Evolutionary conservation across 92 coral and sea anemone species (phyloP).

Genomic region (Desmophyllum pertusum): DNA sequence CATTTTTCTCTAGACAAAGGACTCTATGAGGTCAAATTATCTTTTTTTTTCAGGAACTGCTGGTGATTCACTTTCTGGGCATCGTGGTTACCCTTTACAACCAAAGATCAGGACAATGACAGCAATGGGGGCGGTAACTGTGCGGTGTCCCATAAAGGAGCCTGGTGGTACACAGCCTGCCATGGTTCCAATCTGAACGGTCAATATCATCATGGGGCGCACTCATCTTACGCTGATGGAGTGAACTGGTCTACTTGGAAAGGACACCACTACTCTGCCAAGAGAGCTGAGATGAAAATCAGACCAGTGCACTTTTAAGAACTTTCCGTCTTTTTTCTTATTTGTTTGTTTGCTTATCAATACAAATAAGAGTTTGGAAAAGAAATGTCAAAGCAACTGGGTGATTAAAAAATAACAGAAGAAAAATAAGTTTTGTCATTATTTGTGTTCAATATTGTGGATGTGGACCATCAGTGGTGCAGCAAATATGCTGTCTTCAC

Average conservation of each 20-base stretch:
- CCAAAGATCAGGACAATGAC: slow-evolving; percentile 53
- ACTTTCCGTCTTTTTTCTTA: not conserved
- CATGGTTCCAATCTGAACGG: slow-evolving; percentile 38
- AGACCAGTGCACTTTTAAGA: slow-evolving; percentile 7
- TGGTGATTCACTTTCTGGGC: slow-evolving; percentile 19
- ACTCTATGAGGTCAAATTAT: not conserved
- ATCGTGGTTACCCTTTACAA: slow-evolving; percentile 21
- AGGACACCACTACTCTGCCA: slow-evolving; percentile 34
- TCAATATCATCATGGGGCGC: slow-evolving; percentile 27
- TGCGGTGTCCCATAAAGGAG: slow-evolving; percentile 22
- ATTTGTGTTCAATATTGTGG: no score
- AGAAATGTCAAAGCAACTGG: not conserved
- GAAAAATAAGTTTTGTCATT: not conserved
- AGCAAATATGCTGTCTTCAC: no score
- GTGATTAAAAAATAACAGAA: not conserved
- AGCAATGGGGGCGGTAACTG: slow-evolving; percentile 3
- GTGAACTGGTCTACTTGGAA: slow-evolving; percentile 35
- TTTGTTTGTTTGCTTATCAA: not conserved
- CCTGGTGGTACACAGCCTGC: slow-evolving; percentile 36
- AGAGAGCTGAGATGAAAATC: slow-evolving; percentile 51
- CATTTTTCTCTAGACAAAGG: not conserved
- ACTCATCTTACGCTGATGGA: slow-evolving; percentile 19
- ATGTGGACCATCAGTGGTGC: no score
- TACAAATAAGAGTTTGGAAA: not conserved
- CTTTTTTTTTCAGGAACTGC: slow-evolving; percentile 10